phyloP scores from a whole-genome alignment of 2,113 vertebrate genomes.

The Pardalotus punctatus region DNA sequence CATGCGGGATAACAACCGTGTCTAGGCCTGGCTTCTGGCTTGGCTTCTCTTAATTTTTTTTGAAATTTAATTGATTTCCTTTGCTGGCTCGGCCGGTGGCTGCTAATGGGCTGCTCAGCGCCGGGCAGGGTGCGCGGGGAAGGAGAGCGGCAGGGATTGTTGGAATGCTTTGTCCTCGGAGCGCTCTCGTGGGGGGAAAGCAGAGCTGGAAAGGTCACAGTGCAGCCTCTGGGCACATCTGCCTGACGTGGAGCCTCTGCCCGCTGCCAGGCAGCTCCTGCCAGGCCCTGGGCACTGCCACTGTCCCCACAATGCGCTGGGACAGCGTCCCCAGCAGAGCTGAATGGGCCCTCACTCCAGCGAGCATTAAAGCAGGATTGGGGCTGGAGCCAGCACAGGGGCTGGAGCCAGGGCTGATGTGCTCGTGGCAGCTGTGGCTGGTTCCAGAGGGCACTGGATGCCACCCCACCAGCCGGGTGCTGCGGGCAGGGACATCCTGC shows the following conservation, averaged over 20 bases:
- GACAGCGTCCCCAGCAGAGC: neutral
- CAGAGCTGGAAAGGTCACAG: neutral
- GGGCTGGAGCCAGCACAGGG: neutral
- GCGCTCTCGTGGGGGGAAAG: neutral
- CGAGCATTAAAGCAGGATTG: fast-evolving
- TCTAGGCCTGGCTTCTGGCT: neutral
- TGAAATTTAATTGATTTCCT: neutral
- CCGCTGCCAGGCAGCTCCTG: neutral
- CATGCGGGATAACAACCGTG: neutral
- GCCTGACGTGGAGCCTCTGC: neutral
- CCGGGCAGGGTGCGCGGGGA: neutral
- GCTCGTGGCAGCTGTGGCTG: neutral
- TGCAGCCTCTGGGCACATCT: neutral
- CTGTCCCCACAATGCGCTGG: neutral
- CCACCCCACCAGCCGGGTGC: neutral
- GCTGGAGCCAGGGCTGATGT: neutral
- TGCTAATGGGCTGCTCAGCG: neutral
- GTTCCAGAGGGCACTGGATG: neutral
- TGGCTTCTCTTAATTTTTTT: neutral
- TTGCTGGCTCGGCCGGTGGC: neutral
- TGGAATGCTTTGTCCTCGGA: neutral
- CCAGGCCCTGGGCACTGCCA: neutral
- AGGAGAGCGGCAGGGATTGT: neutral
- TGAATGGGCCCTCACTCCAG: neutral
- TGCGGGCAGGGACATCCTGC: neutral